These are phyloP conservation scores for Spodoptera exigua DNA, from an alignment of 2,888 invertebrate genomes.

Conservation along the genomic window DNA sequence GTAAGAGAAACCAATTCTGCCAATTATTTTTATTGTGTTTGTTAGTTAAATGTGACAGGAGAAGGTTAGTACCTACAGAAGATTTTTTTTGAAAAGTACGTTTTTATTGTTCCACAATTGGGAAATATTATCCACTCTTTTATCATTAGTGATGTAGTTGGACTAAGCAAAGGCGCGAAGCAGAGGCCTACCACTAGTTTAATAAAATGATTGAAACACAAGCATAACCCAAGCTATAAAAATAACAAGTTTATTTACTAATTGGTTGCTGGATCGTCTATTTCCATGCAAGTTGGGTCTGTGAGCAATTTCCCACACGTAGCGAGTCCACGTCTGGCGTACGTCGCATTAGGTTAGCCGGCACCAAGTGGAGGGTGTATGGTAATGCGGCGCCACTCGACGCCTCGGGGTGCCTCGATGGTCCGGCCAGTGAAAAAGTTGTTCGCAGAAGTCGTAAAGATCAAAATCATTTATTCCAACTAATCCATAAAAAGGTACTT, in stretches of 20 bases:
- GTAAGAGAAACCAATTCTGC: too few relatives aligned
- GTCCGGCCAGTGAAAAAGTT: constrained; percentile 7
- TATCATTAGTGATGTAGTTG: too few relatives aligned
- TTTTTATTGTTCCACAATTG: too few relatives aligned
- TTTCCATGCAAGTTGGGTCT: constrained; percentile 35
- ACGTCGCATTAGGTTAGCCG: constrained; percentile 75
- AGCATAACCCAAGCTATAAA: constrained; percentile 8
- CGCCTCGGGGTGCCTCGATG: constrained; percentile 58
- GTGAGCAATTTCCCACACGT: constrained; percentile 69
- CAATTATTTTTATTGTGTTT: too few relatives aligned
- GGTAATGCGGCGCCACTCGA: constrained; percentile 73
- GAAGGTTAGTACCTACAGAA: too few relatives aligned
- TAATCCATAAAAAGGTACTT: too few relatives aligned
- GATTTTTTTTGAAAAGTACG: too few relatives aligned
- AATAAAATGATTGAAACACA: constrained; percentile 3
- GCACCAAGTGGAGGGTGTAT: constrained; percentile 71
- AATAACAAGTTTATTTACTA: constrained; percentile 30
- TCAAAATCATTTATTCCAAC: too few relatives aligned
- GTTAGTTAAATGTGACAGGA: too few relatives aligned
- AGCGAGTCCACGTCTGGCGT: constrained; percentile 69
- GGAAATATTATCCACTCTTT: too few relatives aligned
- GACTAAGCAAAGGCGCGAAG: too few relatives aligned
- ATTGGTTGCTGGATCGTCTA: constrained; percentile 19
- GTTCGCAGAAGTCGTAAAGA: constrained; percentile 38
- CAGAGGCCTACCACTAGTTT: too few relatives aligned